Conservation (phyloP, 2,888 invertebrate genomes). For the Tridacna crocea region DNA sequence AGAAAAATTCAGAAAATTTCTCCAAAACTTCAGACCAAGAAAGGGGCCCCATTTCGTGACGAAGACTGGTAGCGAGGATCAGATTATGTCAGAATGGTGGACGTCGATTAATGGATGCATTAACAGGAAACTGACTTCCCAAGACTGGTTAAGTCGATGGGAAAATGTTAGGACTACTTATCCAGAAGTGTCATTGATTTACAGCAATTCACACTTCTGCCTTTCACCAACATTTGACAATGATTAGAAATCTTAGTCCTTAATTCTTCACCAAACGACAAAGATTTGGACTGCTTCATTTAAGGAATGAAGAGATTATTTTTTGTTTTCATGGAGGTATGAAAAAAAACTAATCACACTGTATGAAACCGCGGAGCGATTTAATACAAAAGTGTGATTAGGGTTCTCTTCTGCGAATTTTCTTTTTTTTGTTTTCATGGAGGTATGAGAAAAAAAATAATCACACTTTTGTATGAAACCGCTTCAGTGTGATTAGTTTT, state of each 20-base stretch:
- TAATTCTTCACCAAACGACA: conserved; percentile 14
- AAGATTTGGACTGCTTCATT: conserved; percentile 5
- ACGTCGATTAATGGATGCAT: conserved; percentile 28
- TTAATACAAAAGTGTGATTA: too few relatives aligned
- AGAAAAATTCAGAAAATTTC: conserved; percentile 21
- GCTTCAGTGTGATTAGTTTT: too few relatives aligned
- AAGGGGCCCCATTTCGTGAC: conserved; percentile 29
- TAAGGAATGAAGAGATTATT: too few relatives aligned
- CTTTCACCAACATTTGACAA: not conserved
- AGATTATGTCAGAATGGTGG: conserved; percentile 41
- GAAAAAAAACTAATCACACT: too few relatives aligned
- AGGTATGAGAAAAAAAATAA: too few relatives aligned
- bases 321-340: too few relatives aligned
- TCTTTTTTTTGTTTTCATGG: too few relatives aligned
- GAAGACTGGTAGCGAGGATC: not conserved
- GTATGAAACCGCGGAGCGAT: too few relatives aligned
- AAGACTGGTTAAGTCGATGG: conserved; percentile 25
- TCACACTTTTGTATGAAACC: too few relatives aligned
- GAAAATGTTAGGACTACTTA: not conserved
- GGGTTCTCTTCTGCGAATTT: too few relatives aligned
- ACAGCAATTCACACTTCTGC: conserved; percentile 8
- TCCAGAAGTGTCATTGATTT: conserved; percentile 9
- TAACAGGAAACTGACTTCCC: conserved; percentile 23
- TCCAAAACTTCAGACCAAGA: conserved; percentile 27
- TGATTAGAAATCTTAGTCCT: too few relatives aligned